phyloP scores from a whole-genome alignment of 2,797 vertebrate genomes.

The Microcaecilia unicolor region DNA sequence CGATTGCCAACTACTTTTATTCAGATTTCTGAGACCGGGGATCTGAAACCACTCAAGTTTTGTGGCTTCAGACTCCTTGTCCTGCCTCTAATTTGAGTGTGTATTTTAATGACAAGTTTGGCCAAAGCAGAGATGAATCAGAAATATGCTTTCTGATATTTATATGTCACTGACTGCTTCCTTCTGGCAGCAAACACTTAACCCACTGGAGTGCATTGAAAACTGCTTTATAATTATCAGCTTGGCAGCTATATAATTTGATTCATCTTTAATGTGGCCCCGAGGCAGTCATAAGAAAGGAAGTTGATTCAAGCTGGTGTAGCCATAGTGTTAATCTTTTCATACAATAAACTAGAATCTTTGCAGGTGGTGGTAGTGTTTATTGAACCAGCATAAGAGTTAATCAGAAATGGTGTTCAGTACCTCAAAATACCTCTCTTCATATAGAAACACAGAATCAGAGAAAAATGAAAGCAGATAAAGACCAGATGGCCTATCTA shows the following conservation, averaged over 20 bases:
- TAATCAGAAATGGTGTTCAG: too few species aligned
- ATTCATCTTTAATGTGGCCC: neutral
- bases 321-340: neutral
- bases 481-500: neutral
- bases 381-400: too few species aligned
- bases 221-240: slow-evolving; percentile 3
- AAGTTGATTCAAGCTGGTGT: neutral
- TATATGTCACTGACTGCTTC: neutral
- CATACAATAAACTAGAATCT: too few species aligned
- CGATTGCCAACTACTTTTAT: neutral
- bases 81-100: too few species aligned
- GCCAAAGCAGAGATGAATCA: neutral
- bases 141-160: neutral
- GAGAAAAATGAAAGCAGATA: too few species aligned
- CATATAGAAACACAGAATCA: too few species aligned
- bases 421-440: too few species aligned
- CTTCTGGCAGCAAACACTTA: neutral
- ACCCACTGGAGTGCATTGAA: neutral
- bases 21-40: neutral
- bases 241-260: neutral
- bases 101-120: neutral
- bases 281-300: neutral
- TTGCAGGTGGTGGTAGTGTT: too few species aligned
- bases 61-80: neutral
- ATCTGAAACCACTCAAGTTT: neutral